Evolutionary conservation across 2,888 invertebrate species (phyloP).

Genomic region (Cephus runcator): DNA sequence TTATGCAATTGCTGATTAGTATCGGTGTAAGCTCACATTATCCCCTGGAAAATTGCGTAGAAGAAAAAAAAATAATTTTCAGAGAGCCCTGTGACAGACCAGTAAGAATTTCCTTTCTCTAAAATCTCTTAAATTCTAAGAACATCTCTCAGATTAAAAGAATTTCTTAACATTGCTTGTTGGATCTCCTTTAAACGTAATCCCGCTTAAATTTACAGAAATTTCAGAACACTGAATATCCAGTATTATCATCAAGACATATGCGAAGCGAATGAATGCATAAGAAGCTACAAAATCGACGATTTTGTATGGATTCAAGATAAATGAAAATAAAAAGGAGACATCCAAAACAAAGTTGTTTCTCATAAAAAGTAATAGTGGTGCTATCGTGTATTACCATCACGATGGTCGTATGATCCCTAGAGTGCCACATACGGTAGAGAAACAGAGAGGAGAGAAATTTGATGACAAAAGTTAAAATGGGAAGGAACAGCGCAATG

Average conservation of each 20-base stretch:
- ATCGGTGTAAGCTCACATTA: neutral
- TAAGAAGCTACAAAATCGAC: neutral
- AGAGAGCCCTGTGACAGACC: neutral
- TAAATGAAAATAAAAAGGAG: neutral
- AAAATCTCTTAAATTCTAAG: neutral
- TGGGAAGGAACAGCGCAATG: neutral
- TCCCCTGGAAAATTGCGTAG: neutral
- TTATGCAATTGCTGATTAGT: neutral
- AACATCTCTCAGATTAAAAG: neutral
- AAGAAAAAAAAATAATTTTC: neutral
- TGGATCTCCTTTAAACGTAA: neutral
- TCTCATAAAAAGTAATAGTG: neutral
- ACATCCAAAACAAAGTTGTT: neutral
- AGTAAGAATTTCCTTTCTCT: neutral
- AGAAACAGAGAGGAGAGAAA: neutral
- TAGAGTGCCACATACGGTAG: neutral
- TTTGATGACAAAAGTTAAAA: neutral
- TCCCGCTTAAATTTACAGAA: no score
- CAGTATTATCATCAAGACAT: neutral
- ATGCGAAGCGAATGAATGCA: neutral
- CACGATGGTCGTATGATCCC: neutral
- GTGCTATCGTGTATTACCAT: neutral
- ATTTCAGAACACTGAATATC: no score
- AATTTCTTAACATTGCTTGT: neutral
- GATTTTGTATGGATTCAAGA: neutral